A percentile compares a stretch with the other conserved stretches of the same genome.
These are phyloP conservation scores for Hemibagrus guttatus DNA, from an alignment of 2,797 vertebrate species.

Conservation along the genomic window DNA sequence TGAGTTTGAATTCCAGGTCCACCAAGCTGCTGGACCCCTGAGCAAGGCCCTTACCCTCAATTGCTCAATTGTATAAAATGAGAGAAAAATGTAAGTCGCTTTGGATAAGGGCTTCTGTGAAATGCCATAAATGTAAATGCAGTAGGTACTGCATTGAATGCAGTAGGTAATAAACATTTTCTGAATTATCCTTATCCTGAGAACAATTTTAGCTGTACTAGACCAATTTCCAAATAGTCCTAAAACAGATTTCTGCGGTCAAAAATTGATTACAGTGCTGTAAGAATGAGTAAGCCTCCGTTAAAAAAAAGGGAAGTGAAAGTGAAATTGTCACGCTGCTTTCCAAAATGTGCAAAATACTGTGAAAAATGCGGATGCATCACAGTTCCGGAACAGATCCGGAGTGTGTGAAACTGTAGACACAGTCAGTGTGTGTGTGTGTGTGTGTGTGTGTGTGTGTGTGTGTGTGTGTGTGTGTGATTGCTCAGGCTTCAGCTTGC, in stretches of 20 bases:
- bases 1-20: too few species aligned
- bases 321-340: conserved; percentile 9
- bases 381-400: conserved; percentile 11
- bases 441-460: conserved; percentile 18
- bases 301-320: background rate
- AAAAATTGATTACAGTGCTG: background rate
- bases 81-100: too few species aligned
- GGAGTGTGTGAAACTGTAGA: conserved; percentile 26
- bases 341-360: conserved; percentile 13
- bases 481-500: conserved; percentile 23
- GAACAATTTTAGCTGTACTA: background rate
- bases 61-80: too few species aligned
- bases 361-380: conserved; percentile 15
- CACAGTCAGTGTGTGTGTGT: background rate
- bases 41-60: too few species aligned
- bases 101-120: too few species aligned
- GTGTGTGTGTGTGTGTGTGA: conserved; percentile 22
- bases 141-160: too few species aligned
- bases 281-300: background rate
- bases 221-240: background rate
- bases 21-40: too few species aligned
- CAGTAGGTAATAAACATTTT: too few species aligned
- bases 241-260: background rate
- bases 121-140: too few species aligned
- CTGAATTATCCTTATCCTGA: too few species aligned